Evolutionary conservation across 2,888 invertebrate genomes (phyloP), one percentile per base, ranked within the genome.

Genomic region (Thelaira solivaga): DNA sequence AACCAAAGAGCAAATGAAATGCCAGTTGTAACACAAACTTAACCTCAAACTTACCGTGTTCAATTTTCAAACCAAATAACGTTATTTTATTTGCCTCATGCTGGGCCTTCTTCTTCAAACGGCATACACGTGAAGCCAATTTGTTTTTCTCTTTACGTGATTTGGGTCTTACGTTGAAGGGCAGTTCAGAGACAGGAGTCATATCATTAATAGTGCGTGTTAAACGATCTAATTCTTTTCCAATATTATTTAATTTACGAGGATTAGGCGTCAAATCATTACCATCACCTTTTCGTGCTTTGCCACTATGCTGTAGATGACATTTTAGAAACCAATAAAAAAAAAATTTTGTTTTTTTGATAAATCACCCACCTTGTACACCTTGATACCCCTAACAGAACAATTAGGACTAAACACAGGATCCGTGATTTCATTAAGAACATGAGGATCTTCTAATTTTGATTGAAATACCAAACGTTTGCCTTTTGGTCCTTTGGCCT

Each of bases 31-130:
- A n/a, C 4, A n/a, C 13, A 10, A 34, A 11, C 4, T 26, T 11
- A 11, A 39, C n/a, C n/a, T n/a, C 18, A 43, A 41, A 92, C 94
- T 93, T 90, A 97, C 97, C 95, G 89, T 98, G 98, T 90, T 99
- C 98, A 84, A 93, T 92, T 89, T 98, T 97, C 83, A 99, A 91
- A 36, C 98, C 98, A 87, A 93, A 95, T 2, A 98, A 90, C 90
- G 98, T 98, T 68, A 99, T 93, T 90, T 99, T 99, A 88, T 98
- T 98, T 2, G 99, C 98, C 90, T 99, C 99, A 88, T 99, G 98
- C 87, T 98, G 98, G 4, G 99, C 99, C 90, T 98, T 99, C 90
- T 99, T 99, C 92, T 99, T 99, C 85, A 99, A 91, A 34, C 98
- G 93, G 88, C 98, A 99, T 31, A 98, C 98, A 79, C 98, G 93